phyloP scores from a whole-genome alignment of 2,113 vertebrate species.

The Esox niger region DNA sequence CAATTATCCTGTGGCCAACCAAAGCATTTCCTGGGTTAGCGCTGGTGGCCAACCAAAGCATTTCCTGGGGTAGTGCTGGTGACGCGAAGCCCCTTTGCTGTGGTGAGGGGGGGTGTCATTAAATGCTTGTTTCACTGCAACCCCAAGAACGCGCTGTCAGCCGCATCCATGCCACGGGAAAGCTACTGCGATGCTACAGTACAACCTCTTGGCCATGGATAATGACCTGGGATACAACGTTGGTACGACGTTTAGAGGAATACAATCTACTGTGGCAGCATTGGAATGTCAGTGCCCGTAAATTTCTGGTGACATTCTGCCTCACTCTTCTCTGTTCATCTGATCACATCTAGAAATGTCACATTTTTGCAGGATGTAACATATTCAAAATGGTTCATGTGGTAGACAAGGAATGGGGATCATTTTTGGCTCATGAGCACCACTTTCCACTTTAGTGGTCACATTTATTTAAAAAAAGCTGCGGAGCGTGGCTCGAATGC shows the following conservation, averaged over 20 bases:
- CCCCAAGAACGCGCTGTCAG: slow-evolving; percentile 70
- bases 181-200: slow-evolving; percentile 57
- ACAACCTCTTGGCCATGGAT: slow-evolving; percentile 49
- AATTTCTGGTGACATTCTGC: neutral
- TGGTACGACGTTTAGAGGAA: neutral
- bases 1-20: slow-evolving; percentile 82
- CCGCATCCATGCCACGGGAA: slow-evolving; percentile 69
- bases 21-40: slow-evolving; percentile 80
- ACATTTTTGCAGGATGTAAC: neutral
- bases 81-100: slow-evolving; percentile 55
- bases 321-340: neutral
- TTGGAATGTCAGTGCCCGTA: neutral
- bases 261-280: neutral
- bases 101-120: slow-evolving; percentile 67
- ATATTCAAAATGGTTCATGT: too few species aligned
- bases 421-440: too few species aligned
- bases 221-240: slow-evolving; percentile 57
- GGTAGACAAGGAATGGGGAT: too few species aligned
- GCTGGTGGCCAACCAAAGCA: slow-evolving; percentile 82
- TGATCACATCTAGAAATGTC: neutral
- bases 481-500: too few species aligned
- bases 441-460: too few species aligned
- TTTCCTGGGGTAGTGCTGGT: slow-evolving; percentile 77
- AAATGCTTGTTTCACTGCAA: slow-evolving; percentile 76
- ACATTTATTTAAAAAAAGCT: too few species aligned